phyloP scores from a whole-genome alignment of 2,888 invertebrate genomes.

The Neoascia interrupta region DNA sequence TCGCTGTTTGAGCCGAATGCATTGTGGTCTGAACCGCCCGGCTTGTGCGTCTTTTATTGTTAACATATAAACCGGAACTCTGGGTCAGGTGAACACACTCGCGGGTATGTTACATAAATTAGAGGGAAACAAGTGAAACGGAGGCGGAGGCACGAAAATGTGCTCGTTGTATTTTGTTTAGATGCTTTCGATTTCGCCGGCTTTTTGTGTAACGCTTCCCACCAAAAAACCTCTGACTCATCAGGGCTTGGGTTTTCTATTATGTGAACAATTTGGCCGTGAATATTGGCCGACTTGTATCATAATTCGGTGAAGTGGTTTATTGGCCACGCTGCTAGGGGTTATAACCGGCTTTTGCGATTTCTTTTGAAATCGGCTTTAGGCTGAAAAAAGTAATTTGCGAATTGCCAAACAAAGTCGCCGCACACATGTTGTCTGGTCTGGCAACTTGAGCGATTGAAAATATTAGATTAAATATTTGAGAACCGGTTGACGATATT shows the following conservation, averaged over 20 bases:
- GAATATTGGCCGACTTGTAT: conserved; percentile 33
- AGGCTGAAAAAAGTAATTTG: not conserved
- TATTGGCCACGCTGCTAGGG: not conserved
- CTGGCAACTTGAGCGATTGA: too few species aligned
- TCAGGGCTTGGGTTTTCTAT: not conserved
- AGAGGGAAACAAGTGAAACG: conserved; percentile 2
- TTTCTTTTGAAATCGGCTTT: conserved; percentile 24
- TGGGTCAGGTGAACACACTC: conserved; percentile 20
- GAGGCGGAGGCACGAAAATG: not conserved
- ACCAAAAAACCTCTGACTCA: not conserved
- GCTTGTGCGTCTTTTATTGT: conserved; percentile 7
- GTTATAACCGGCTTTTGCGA: conserved; percentile 30
- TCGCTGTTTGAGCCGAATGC: conserved; percentile 3
- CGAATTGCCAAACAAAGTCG: conserved; percentile 1
- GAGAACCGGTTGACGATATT: too few species aligned
- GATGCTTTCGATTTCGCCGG: conserved; percentile 49
- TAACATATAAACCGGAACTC: conserved; percentile 42
- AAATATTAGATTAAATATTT: too few species aligned
- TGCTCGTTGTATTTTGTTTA: not conserved
- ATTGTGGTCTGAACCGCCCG: conserved; percentile 13
- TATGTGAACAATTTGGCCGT: conserved; percentile 40
- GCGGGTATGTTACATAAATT: conserved; percentile 19
- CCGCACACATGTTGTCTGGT: too few species aligned
- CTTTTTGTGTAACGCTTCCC: conserved; percentile 9
- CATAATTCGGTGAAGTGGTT: conserved; percentile 12